A percentile compares a stretch with the other conserved stretches of the same genome.
Evolutionary conservation across 2,797 vertebrate species (phyloP).

Genomic region (Sebastes miniatus): DNA sequence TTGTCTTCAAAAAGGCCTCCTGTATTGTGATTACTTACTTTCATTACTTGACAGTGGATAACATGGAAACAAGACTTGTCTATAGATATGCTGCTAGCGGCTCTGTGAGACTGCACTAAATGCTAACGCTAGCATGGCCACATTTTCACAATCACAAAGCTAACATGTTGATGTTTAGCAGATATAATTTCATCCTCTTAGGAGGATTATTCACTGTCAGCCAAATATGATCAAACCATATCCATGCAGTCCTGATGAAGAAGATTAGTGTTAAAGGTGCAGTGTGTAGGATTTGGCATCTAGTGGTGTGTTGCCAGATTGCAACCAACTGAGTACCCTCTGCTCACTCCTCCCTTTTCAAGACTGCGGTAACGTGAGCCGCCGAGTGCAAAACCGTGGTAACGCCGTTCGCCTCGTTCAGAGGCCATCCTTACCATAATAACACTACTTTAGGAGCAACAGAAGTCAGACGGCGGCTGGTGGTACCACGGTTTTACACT

Average conservation of each 20-base stretch:
- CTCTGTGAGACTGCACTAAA: neutral
- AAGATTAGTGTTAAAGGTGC: neutral
- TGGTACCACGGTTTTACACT: too few relatives aligned
- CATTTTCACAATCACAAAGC: neutral
- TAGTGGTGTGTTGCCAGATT: too few relatives aligned
- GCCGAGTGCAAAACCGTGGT: rapidly evolving
- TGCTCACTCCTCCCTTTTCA: too few relatives aligned
- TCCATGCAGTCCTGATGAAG: neutral
- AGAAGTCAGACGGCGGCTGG: too few relatives aligned
- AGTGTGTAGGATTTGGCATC: too few relatives aligned
- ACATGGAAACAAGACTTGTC: neutral
- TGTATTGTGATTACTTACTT: neutral
- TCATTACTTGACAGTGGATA: neutral
- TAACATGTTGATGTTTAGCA: neutral
- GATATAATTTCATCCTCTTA: neutral
- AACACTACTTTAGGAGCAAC: too few relatives aligned
- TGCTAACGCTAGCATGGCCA: neutral
- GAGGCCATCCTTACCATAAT: too few relatives aligned
- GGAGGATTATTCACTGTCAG: neutral
- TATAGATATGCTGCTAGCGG: too few relatives aligned
- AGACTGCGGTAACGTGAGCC: too few relatives aligned
- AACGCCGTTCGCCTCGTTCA: too few relatives aligned
- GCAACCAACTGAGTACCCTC: too few relatives aligned
- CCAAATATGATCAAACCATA: neutral
- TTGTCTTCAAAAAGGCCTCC: neutral